Conservation (phyloP, 2,888 invertebrate genomes). For the Flabesymbios commensalis region DNA sequence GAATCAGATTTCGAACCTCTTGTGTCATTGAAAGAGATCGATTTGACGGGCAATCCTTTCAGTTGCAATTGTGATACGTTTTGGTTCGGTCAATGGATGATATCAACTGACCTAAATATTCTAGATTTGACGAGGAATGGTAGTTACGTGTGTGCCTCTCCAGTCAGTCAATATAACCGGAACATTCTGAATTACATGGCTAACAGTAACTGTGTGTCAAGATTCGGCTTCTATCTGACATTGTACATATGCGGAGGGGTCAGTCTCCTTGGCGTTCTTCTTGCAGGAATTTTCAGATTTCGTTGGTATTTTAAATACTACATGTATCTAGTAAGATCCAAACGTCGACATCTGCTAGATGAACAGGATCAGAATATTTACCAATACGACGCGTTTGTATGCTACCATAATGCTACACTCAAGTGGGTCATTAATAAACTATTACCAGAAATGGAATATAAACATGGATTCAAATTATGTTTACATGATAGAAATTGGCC, state of each 20-base stretch:
- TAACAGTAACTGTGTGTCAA: too few relatives aligned
- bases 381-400: constrained; percentile 73
- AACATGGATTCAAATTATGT: constrained; percentile 66
- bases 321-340: background rate
- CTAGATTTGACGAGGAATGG: too few relatives aligned
- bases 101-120: background rate
- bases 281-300: too few relatives aligned
- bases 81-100: constrained; percentile 3
- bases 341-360: background rate
- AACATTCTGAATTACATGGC: too few relatives aligned
- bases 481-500: constrained; percentile 75
- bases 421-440: constrained; percentile 71
- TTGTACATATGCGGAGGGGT: too few relatives aligned
- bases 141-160: too few relatives aligned
- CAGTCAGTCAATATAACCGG: too few relatives aligned
- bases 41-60: constrained; percentile 6
- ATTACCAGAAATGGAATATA: constrained; percentile 68
- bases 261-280: too few relatives aligned
- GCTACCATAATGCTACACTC: constrained; percentile 71
- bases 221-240: too few relatives aligned
- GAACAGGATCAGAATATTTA: constrained; percentile 26
- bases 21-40: background rate
- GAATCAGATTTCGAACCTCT: too few relatives aligned
- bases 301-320: constrained; percentile 7
- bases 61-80: constrained; percentile 4